These are phyloP conservation scores for Hyposmocoma kahamanoa DNA, from an alignment of 1,140 invertebrate species.

Conservation along the genomic window DNA sequence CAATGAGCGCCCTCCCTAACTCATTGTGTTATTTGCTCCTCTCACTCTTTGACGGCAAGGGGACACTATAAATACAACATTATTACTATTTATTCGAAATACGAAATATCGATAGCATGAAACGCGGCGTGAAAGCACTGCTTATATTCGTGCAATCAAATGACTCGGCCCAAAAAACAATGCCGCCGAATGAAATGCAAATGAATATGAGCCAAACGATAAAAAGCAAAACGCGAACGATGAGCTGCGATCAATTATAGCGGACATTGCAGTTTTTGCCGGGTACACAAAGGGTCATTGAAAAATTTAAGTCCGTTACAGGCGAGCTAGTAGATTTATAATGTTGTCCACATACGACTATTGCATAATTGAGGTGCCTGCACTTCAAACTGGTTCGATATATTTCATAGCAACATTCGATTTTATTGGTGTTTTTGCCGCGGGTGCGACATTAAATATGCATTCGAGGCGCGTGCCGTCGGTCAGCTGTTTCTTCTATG, in stretches of 20 bases:
- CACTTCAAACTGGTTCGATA: constrained; percentile 39
- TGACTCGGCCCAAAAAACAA: too few relatives aligned
- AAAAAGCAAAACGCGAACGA: too few relatives aligned
- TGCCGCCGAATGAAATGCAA: too few relatives aligned
- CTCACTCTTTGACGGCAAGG: not conserved
- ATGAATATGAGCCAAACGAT: too few relatives aligned
- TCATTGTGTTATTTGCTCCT: constrained; percentile 32
- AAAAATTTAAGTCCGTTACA: constrained; percentile 28
- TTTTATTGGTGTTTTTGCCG: constrained; percentile 57
- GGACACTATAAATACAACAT: not conserved
- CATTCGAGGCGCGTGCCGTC: constrained; percentile 56
- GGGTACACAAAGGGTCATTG: constrained; percentile 15
- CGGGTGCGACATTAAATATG: constrained; percentile 58
- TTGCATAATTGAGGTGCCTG: constrained; percentile 49
- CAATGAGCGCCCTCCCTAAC: constrained; percentile 35
- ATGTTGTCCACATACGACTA: constrained; percentile 25
- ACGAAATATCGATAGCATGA: not conserved
- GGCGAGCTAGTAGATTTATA: constrained; percentile 31
- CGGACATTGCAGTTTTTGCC: not conserved
- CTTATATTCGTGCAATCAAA: too few relatives aligned
- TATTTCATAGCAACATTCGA: constrained; percentile 49
- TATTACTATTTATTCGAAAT: not conserved
- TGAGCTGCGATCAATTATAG: too few relatives aligned
- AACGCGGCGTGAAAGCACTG: too few relatives aligned
- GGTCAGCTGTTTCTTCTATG: constrained; percentile 69